Base-by-base conservation (phyloP, 2,888 invertebrate species). In the Rhodophaea formosa region DNA sequence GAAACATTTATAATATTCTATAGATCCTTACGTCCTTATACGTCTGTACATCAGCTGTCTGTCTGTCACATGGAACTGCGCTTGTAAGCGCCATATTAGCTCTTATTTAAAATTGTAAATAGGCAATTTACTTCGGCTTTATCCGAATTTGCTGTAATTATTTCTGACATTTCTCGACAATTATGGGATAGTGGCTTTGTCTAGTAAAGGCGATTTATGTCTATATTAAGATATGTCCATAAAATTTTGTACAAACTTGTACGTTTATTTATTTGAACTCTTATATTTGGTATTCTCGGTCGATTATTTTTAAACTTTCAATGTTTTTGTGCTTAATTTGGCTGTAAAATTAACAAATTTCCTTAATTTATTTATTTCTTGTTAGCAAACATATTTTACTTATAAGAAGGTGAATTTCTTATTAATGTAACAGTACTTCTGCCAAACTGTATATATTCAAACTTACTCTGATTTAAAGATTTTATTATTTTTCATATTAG, bases 21-120 rank as follows among this genome's bases (percentile, higher is more conserved):
- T 51, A 51, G 51, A 51, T 39, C 32, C 7, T 17, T 65, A 60
- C 59, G 63, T 65, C 77, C 76, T 64, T 77, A 74, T 65, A 63
- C 58, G 70, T 69, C 61, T 58, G 71, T 67, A 69, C 71, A 62
- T 74, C 68, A 81, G 79, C 83, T 63, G 77, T 80, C 84, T 69
- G 83, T 82, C 85, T 75, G 80, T 84, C 86, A 82, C 74, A 67
- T 70, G 56, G 53, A 52, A 53, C 63, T 60, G 56, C 35, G 86
- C 86, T 72, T 88, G 66, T 82, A 85, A 65, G 82, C 84, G 60
- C 61, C 74, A 75, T 80, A 85, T 84, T 84, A 84, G 81, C 82
- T 82, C 77, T 78, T 75, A 73, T 77, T 79, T 86, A 83, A 78
- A 82, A 86, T 84, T 82, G 80, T 79, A 86, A 85, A 85, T 82